Percentiles rank a stretch among this genome's conserved stretches.
These are phyloP conservation scores for Pygoscelis adeliae DNA, from an alignment of 2,113 vertebrate species.

Conservation along the genomic window DNA sequence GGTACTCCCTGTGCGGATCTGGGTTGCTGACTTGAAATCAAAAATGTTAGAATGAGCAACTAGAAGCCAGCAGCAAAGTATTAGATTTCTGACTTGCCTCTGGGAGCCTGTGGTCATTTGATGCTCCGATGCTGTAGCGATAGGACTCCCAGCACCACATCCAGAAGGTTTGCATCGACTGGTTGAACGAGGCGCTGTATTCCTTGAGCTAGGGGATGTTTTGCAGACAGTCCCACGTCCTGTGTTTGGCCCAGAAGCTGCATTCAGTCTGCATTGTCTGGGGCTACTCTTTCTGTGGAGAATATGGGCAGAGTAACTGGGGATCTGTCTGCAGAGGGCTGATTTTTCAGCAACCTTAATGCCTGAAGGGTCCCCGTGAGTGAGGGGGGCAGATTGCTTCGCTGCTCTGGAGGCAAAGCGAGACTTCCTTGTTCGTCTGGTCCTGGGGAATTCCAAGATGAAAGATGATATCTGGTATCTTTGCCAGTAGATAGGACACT, in stretches of 20 bases:
- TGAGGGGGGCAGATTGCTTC: neutral
- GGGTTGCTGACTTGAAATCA: neutral
- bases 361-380: neutral
- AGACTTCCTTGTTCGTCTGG: neutral
- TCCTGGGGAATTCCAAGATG: neutral
- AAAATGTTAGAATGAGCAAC: neutral
- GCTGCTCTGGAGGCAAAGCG: neutral
- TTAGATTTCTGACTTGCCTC: neutral
- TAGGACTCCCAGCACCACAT: neutral
- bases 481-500: neutral
- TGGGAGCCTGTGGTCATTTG: neutral
- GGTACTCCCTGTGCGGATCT: too few species aligned
- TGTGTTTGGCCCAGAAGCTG: neutral
- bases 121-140: neutral
- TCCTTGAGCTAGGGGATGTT: neutral
- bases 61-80: neutral
- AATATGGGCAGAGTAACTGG: neutral
- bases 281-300: neutral
- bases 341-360: neutral
- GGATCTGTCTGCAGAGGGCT: neutral
- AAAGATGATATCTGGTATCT: neutral
- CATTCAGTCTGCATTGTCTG: neutral
- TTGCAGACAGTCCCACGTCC: neutral
- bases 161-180: neutral
- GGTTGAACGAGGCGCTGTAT: rapidly evolving